Evolutionary conservation across 2,797 vertebrate species (phyloP).

Genomic region (Mycteria americana): DNA sequence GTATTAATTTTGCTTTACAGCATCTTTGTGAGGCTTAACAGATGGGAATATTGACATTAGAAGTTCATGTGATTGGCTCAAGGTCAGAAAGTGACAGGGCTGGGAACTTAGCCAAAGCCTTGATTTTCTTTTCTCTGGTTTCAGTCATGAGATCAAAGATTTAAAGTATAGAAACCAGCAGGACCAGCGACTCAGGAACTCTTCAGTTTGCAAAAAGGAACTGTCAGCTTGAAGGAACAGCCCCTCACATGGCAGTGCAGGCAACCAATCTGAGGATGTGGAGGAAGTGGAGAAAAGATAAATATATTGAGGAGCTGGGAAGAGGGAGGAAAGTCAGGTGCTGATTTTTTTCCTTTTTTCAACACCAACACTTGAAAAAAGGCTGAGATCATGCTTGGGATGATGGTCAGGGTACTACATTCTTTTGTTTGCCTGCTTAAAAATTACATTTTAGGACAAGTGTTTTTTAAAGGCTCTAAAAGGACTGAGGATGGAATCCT

Average conservation of each 20-base stretch:
- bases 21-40: conserved; percentile 17
- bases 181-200: neutral
- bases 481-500: neutral
- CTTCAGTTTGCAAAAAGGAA: neutral
- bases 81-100: conserved; percentile 42
- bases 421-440: neutral
- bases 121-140: neutral
- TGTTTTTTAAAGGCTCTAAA: neutral
- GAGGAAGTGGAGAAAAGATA: neutral
- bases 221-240: neutral
- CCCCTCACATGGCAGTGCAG: neutral
- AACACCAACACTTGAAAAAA: neutral
- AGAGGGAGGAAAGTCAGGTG: neutral
- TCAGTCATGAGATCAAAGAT: neutral
- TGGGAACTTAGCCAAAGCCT: conserved; percentile 38
- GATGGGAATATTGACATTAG: conserved; percentile 56
- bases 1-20: conserved; percentile 36
- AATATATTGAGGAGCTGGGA: neutral
- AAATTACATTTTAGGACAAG: neutral
- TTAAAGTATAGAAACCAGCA: conserved; percentile 3
- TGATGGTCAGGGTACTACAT: neutral
- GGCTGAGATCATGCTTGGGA: neutral
- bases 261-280: neutral
- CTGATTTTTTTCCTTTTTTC: neutral
- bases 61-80: conserved; percentile 45